Base-by-base conservation (phyloP, 53 echinoderm and acorn worm genomes). In the Apostichopus leukothele region DNA sequence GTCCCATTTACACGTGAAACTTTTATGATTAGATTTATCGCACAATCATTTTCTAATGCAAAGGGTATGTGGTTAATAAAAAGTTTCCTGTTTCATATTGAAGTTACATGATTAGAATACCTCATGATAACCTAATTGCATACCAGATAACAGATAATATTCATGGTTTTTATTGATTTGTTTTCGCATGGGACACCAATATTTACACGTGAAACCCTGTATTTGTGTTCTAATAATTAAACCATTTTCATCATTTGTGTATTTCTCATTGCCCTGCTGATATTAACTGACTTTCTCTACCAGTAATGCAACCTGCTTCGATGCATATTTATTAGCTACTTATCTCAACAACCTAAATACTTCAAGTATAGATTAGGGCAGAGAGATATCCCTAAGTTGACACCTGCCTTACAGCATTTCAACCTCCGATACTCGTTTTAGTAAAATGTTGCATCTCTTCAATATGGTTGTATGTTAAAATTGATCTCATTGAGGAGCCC, bases 121-220 rank as follows among this genome's bases (percentile, higher is more conserved):
- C 14, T 20, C 19, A 18, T 18, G 14, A 20, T 75, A 75, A 20
- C 14, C 75, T 75, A 75, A 26, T 12, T 75, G 13, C 75, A 75
- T 20, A 75, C 75, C 20, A 75, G 75, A 20, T 75, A 75, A 75
- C 27, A 25, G 25, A 25, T 25, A 25, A 25, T 25, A 25, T 25
- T 25, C 25, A 25, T 25, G 25, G 1, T 25, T 25, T 25, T 25
- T 25, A 1, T 25, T 25, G 0, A 23, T 0, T 25, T 25, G n/a
- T n/a, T n/a, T n/a, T n/a, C n/a, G n/a, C n/a, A 75, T 75, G 11
- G 75, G 75, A 75, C 75, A 75, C 75, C 5, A 75, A 75, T 16
- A 75, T 75, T 75, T 75, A 75, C 75, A 75, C 27, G 75, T 7
- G 75, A 75, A 75, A 75, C 75, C 19, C 75, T 16, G 75, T 75